These are phyloP conservation scores for Oryzaephilus surinamensis DNA, from an alignment of 1,140 invertebrate genomes.

Conservation along the genomic window DNA sequence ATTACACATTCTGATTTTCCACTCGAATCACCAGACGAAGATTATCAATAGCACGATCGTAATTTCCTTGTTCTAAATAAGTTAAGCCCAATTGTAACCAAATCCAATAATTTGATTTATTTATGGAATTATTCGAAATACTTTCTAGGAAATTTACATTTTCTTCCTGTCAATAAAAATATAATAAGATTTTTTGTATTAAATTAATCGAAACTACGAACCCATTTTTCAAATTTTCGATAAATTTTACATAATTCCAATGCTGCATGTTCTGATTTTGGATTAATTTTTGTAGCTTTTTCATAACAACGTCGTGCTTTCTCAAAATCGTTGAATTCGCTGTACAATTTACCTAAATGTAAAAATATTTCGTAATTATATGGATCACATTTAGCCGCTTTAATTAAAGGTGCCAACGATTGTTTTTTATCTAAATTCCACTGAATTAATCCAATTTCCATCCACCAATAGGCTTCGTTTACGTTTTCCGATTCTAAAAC, in stretches of 20 bases:
- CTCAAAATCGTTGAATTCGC: slow-evolving; percentile 46
- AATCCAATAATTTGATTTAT: slow-evolving; percentile 58
- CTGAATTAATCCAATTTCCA: slow-evolving; percentile 55
- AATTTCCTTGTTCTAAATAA: slow-evolving; percentile 59
- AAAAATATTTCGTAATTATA: slow-evolving; percentile 62
- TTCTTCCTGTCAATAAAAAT: slow-evolving; percentile 43
- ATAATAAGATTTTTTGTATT: slow-evolving; percentile 7
- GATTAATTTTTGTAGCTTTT: slow-evolving; percentile 67
- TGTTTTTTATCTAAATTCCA: slow-evolving; percentile 49
- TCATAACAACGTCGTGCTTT: slow-evolving; percentile 73
- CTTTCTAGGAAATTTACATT: slow-evolving; percentile 57
- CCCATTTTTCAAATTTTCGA: slow-evolving; percentile 52
- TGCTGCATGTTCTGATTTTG: slow-evolving; percentile 50
- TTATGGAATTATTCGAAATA: slow-evolving; percentile 43
- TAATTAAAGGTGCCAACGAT: slow-evolving; percentile 54
- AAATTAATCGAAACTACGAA: slow-evolving; percentile 28
- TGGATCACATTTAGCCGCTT: slow-evolving; percentile 63
- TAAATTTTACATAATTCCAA: slow-evolving; percentile 67
- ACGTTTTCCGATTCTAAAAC: slow-evolving; percentile 38
- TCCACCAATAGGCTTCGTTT: slow-evolving; percentile 43
- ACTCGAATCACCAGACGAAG: slow-evolving; percentile 65
- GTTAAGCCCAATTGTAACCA: slow-evolving; percentile 70
- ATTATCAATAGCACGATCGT: slow-evolving; percentile 59
- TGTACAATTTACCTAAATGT: slow-evolving; percentile 67
- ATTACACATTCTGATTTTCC: slow-evolving; percentile 37